A percentile compares a stretch with the other conserved stretches of the same genome.
Evolutionary conservation across 2,888 invertebrate genomes (phyloP).

Genomic region (Sphinx pinastri): DNA sequence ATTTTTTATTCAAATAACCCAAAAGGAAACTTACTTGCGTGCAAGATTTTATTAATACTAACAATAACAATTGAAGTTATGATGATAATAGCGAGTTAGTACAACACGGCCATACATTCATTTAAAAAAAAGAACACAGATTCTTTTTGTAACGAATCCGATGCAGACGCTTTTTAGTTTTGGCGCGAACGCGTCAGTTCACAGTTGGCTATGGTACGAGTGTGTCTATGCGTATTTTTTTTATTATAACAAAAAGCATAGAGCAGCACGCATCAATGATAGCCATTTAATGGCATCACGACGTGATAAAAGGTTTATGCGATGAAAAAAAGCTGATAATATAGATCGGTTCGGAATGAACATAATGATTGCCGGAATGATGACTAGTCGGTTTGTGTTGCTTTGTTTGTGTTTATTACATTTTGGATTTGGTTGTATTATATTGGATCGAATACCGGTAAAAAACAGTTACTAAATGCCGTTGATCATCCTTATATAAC

Average conservation of each 20-base stretch:
- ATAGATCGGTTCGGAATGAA: conserved; percentile 53
- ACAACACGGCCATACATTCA: not conserved
- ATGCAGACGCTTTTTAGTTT: conserved; percentile 51
- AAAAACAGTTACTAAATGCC: too few relatives aligned
- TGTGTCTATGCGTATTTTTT: conserved; percentile 46
- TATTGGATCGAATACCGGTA: too few relatives aligned
- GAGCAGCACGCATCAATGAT: conserved; percentile 62
- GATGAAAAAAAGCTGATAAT: conserved; percentile 48
- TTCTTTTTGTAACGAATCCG: conserved; percentile 38
- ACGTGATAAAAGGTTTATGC: conserved; percentile 41
- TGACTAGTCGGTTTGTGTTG: not conserved
- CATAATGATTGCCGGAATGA: conserved; percentile 33
- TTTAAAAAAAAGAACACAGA: conserved; percentile 25
- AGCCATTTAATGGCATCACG: conserved; percentile 63
- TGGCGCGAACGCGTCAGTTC: conserved; percentile 50
- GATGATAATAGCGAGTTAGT: not conserved
- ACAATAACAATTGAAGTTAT: not conserved
- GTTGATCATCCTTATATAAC: too few relatives aligned
- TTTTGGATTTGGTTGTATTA: too few relatives aligned
- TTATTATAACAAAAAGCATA: conserved; percentile 52
- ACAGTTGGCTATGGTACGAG: conserved; percentile 33
- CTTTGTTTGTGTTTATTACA: not conserved
- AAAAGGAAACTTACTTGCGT: too few relatives aligned
- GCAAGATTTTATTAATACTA: too few relatives aligned
- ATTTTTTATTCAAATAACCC: too few relatives aligned